Evolutionary conservation across 1,140 invertebrate species (phyloP).

Genomic region (Dreissena polymorpha): DNA sequence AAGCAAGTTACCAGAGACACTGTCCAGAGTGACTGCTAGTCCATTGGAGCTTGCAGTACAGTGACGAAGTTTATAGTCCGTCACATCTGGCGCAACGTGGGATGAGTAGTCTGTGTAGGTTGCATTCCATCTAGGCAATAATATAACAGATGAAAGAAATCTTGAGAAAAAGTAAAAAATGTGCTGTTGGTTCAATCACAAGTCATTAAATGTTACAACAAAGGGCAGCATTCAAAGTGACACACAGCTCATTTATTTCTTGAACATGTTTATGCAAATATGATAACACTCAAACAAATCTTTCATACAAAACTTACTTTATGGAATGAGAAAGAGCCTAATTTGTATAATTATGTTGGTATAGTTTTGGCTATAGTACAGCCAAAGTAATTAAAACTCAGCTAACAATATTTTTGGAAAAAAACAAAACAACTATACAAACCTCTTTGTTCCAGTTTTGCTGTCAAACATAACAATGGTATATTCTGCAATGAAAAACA

Average conservation of each 20-base stretch:
- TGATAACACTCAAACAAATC: too few relatives aligned
- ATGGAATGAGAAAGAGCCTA: too few relatives aligned
- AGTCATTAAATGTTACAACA: too few relatives aligned
- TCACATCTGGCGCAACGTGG: constrained; percentile 80
- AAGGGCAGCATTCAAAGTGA: too few relatives aligned
- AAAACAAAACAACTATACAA: not conserved
- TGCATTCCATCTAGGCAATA: constrained; percentile 89
- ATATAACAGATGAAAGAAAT: constrained; percentile 4
- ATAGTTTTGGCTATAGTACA: too few relatives aligned
- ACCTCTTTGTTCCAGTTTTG: constrained; percentile 87
- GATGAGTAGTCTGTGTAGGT: constrained; percentile 88
- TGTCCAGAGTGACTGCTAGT: constrained; percentile 86
- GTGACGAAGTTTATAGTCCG: constrained; percentile 92
- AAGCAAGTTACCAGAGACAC: constrained; percentile 76
- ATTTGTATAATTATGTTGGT: too few relatives aligned
- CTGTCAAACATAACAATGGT: constrained; percentile 96
- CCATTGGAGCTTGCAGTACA: constrained; percentile 95
- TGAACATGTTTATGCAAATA: too few relatives aligned
- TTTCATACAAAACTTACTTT: too few relatives aligned
- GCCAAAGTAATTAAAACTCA: too few relatives aligned
- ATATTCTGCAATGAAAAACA: constrained; percentile 85
- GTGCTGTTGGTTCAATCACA: too few relatives aligned
- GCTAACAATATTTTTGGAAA: too few relatives aligned
- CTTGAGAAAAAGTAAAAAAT: not conserved
- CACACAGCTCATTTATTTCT: too few relatives aligned